Base-by-base conservation (phyloP, 2,113 vertebrate genomes). In the Ageneiosus marmoratus region DNA sequence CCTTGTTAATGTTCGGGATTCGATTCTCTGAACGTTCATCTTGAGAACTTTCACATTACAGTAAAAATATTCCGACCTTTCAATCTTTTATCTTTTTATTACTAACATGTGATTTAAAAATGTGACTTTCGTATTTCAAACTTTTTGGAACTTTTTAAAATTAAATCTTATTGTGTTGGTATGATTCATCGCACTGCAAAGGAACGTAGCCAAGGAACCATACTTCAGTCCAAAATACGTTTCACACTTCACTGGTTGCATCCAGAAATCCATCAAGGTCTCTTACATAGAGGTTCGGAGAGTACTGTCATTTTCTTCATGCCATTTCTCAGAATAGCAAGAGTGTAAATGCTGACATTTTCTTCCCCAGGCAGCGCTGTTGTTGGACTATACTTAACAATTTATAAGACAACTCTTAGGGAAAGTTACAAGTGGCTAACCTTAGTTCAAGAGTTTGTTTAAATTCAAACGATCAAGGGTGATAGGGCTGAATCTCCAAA, bases 241-340 rank as follows among this genome's bases (percentile, higher is more conserved):
- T 58, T 58, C 75, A 77, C 75, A 77, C 75, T 56, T 56, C 12
- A 56, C 8, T 18, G 22, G 75, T n/a, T 77, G 32, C 75, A 41
- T 58, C 53, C 55, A 58, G 75, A 77, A 77, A 77, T 58, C 53
- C 55, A 77, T 60, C 75, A 77, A 77, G 75, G 75, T 77, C 75
- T 77, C 75, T 8, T 41, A n/a, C 11, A 77, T 16, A 44, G 53
- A 41, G 32, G 58, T 58, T 77, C 53, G 41, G n/a, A 41, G 37
- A 41, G 37, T 77, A 34, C 48, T 76, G 50, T 56, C 51, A 53
- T 56, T 77, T 77, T 12, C 18, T 53, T 76, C 48, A 15, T 37
- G 50, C 51, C 29, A 56, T 51, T 51, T 51, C 50, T 55, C 34
- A 76, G 73, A 44, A 77, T 41, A 53, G 48, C 48, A 16, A 56